Conservation (phyloP, 2,888 invertebrate species). For the Plebejus melissa region DNA sequence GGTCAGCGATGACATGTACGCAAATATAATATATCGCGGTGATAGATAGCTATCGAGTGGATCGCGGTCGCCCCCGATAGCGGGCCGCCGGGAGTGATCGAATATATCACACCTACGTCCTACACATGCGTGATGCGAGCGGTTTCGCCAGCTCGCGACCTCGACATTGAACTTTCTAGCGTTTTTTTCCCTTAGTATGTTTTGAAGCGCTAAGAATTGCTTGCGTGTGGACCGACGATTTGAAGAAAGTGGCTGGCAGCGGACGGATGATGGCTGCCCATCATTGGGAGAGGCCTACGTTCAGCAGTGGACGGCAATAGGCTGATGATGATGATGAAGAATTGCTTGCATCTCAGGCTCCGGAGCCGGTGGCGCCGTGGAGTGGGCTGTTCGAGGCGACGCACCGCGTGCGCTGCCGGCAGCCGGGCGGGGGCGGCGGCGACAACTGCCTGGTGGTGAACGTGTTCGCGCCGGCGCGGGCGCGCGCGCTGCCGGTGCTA, state of each 20-base stretch:
- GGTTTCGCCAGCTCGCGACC: background rate
- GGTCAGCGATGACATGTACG: constrained; percentile 52
- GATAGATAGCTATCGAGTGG: constrained; percentile 45
- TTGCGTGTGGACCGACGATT: background rate
- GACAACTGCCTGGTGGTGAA: constrained; percentile 69
- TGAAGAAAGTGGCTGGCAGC: too few species aligned
- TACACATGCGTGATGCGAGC: background rate
- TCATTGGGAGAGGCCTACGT: too few species aligned
- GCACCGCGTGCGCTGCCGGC: constrained; percentile 59
- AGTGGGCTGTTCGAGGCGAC: constrained; percentile 68
- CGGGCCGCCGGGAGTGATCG: background rate
- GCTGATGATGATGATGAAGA: too few species aligned
- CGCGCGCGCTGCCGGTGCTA: constrained; percentile 49
- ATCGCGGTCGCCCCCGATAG: constrained; percentile 2
- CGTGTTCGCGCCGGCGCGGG: constrained; percentile 57
- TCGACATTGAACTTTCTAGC: background rate
- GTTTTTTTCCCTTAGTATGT: background rate
- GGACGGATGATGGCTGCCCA: too few species aligned
- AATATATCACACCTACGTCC: background rate
- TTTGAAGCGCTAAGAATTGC: background rate
- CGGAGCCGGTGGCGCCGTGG: constrained; percentile 55
- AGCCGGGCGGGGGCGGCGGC: constrained; percentile 49
- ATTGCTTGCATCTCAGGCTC: constrained; percentile 45
- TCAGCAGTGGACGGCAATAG: too few species aligned
- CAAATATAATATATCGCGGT: constrained; percentile 43